phyloP scores from a whole-genome alignment of 2,113 vertebrate species.

The Tachuris rubrigastra region DNA sequence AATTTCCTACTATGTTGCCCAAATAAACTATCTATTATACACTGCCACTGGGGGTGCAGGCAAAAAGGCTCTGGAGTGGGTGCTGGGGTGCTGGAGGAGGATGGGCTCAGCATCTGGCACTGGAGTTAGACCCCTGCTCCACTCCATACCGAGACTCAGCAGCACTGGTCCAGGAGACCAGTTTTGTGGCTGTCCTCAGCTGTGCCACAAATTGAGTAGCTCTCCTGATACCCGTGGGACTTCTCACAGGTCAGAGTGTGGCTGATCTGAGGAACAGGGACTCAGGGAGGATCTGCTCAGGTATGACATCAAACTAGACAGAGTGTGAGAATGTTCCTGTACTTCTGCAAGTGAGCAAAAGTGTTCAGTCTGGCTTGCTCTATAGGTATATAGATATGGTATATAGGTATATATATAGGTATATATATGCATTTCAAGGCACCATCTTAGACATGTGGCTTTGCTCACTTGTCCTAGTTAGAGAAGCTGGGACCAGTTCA shows the following conservation, averaged over 20 bases:
- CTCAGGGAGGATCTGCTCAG: background rate
- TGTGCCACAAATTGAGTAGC: background rate
- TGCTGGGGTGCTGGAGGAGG: background rate
- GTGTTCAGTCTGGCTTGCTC: background rate
- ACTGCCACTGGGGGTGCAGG: no score
- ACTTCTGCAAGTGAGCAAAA: background rate
- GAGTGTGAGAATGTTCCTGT: background rate
- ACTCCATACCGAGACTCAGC: background rate
- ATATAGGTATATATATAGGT: no score
- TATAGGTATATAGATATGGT: no score
- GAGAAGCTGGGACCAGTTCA: no score
- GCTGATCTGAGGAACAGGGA: background rate
- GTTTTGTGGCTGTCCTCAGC: background rate
- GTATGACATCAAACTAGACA: rapidly evolving
- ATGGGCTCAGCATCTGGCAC: background rate
- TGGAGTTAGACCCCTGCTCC: background rate
- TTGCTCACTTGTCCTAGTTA: no score
- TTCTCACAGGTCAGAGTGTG: background rate
- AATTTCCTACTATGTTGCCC: background rate
- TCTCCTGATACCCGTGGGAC: background rate
- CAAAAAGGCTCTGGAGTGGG: background rate
- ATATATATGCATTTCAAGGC: no score
- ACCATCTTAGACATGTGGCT: background rate
- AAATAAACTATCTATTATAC: background rate
- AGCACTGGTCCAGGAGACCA: background rate